Conservation (phyloP, 2,888 invertebrate species). For the Dascillus cervinus region DNA sequence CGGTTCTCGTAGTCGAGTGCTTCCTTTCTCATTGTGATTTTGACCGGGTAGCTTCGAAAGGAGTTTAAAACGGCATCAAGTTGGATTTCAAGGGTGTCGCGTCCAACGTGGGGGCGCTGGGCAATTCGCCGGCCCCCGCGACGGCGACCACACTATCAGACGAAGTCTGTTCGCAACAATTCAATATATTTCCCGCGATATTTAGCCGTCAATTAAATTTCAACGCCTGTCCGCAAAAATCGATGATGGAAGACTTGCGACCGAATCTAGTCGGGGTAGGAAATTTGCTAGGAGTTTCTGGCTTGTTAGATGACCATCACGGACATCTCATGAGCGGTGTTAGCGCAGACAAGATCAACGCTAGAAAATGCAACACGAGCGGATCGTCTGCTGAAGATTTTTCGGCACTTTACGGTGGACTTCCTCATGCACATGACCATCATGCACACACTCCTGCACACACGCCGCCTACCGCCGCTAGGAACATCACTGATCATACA, state of each 20-base stretch:
- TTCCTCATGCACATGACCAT: slow-evolving; percentile 44
- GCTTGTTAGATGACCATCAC: slow-evolving; percentile 71
- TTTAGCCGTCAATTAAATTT: slow-evolving; percentile 85
- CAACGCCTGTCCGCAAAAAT: slow-evolving; percentile 60
- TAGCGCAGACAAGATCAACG: slow-evolving; percentile 40
- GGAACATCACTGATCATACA: slow-evolving; percentile 42
- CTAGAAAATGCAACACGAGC: slow-evolving; percentile 69
- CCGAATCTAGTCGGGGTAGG: slow-evolving; percentile 74
- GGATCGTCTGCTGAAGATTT: slow-evolving; percentile 84
- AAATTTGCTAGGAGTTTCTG: slow-evolving; percentile 70
- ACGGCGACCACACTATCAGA: slow-evolving; percentile 38
- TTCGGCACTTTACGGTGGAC: slow-evolving; percentile 69
- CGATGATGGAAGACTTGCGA: slow-evolving; percentile 77
- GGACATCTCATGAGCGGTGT: slow-evolving; percentile 47
- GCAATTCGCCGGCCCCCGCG: slow-evolving; percentile 50
- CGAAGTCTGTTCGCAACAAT: slow-evolving; percentile 65
- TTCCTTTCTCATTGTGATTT: too few relatives aligned
- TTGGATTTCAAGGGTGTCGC: slow-evolving; percentile 79
- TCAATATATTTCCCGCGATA: slow-evolving; percentile 87
- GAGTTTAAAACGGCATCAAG: slow-evolving; percentile 55
- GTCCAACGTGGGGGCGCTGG: slow-evolving; percentile 55
- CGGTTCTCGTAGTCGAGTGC: too few relatives aligned
- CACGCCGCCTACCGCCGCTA: slow-evolving; percentile 53
- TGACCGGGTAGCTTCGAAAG: too few relatives aligned
- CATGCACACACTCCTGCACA: slow-evolving; percentile 59